These are phyloP conservation scores for Malurus leucopterus DNA, from an alignment of 2,797 vertebrate species.

Conservation along the genomic window DNA sequence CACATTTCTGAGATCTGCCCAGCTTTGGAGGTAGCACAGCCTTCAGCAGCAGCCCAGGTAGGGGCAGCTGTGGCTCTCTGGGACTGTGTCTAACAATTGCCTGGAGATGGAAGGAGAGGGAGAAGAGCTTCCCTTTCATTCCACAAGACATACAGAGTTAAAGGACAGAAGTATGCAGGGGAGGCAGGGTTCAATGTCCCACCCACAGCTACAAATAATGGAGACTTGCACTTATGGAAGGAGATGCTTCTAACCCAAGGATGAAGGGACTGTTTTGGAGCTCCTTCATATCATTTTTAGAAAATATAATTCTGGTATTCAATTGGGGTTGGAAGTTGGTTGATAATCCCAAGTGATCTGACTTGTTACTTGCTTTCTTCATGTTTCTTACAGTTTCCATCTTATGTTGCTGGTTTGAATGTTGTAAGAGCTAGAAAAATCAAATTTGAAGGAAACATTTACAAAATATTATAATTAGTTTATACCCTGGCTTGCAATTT, in stretches of 20 bases:
- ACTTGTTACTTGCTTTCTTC: background rate
- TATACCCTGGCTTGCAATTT: background rate
- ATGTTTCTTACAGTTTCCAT: background rate
- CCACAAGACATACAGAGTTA: background rate
- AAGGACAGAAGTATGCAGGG: background rate
- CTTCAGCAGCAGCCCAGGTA: background rate
- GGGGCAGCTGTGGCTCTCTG: background rate
- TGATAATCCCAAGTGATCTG: background rate
- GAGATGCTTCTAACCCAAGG: background rate
- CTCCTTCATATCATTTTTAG: background rate
- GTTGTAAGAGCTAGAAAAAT: background rate
- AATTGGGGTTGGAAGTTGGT: background rate
- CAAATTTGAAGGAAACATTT: background rate
- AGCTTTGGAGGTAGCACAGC: background rate
- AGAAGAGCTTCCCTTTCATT: background rate
- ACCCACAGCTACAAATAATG: background rate
- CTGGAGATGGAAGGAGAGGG: background rate
- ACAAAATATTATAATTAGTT: background rate
- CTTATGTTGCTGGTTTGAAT: background rate
- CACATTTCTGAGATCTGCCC: background rate
- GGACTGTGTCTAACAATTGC: background rate
- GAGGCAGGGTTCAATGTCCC: background rate
- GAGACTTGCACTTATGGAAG: background rate
- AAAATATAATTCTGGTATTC: background rate
- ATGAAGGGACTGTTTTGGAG: background rate